These are phyloP conservation scores for Monochamus saltuarius DNA, from an alignment of 1,140 invertebrate species.

Conservation along the genomic window DNA sequence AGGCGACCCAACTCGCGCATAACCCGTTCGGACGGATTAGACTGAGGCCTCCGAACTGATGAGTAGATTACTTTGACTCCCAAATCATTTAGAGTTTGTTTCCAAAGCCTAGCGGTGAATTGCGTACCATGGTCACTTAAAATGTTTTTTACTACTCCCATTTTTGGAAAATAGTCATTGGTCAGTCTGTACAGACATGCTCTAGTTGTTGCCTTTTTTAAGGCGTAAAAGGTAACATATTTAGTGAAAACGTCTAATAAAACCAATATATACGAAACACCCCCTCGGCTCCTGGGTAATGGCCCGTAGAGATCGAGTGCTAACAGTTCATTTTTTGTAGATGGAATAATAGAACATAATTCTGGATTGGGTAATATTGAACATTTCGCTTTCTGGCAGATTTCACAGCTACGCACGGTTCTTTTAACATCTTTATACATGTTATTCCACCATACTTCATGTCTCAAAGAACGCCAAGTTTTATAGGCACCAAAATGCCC, in stretches of 20 bases:
- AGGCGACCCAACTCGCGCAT: slow-evolving; percentile 42
- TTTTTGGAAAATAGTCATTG: slow-evolving; percentile 26
- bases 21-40: slow-evolving; percentile 39
- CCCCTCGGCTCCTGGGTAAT: too few species aligned
- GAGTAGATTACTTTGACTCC: slow-evolving; percentile 33
- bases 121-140: slow-evolving; percentile 33
- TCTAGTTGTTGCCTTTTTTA: slow-evolving; percentile 8
- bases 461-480: not conserved
- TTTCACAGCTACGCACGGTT: not conserved
- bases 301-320: too few species aligned
- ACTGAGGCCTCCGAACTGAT: slow-evolving; percentile 40
- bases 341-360: too few species aligned
- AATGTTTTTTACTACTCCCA: slow-evolving; percentile 25
- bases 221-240: slow-evolving; percentile 6
- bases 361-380: not conserved
- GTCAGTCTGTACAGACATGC: slow-evolving; percentile 26
- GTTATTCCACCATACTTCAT: slow-evolving; percentile 10
- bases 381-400: not conserved
- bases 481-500: slow-evolving; percentile 9
- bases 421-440: slow-evolving; percentile 8
- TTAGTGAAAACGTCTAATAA: slow-evolving; percentile 9
- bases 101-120: slow-evolving; percentile 27
- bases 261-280: not conserved
- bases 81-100: slow-evolving; percentile 21
- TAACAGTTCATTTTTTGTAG: too few species aligned